phyloP scores from a whole-genome alignment of 2,888 invertebrate genomes.

The Nemurella pictetii region DNA sequence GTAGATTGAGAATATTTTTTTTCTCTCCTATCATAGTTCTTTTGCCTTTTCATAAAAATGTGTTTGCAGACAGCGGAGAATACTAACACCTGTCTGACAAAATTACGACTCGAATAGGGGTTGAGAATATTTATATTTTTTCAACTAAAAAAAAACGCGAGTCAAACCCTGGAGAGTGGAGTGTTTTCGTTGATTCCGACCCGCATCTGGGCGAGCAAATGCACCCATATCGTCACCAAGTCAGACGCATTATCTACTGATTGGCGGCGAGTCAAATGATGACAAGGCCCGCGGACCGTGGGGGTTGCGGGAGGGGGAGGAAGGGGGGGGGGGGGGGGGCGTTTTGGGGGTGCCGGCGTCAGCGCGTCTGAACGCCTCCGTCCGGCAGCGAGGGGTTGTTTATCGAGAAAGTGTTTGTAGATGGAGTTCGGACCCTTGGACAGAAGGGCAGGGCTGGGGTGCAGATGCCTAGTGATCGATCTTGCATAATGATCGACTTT shows the following conservation, averaged over 20 bases:
- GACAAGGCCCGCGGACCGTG: neutral
- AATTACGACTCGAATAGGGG: neutral
- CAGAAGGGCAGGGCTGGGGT: neutral
- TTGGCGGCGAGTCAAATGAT: neutral
- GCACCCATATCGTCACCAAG: neutral
- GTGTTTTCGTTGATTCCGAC: neutral
- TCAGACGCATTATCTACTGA: neutral
- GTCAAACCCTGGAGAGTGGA: neutral
- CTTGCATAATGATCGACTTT: neutral
- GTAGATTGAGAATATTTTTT: neutral
- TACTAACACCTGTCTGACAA: neutral
- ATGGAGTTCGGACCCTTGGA: neutral
- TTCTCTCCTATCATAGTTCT: neutral
- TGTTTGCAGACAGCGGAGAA: neutral
- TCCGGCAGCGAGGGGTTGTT: neutral
- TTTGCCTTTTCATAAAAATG: neutral
- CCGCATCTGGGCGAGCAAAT: neutral
- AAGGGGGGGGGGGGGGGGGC: neutral
- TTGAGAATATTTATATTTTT: neutral
- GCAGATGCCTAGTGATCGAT: neutral
- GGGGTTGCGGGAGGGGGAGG: neutral
- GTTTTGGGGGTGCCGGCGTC: neutral
- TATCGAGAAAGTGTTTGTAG: too few species aligned
- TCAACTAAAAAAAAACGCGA: neutral
- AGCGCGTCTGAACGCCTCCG: neutral